Base-by-base conservation (phyloP, 2,797 vertebrate species). In the Sparus aurata region DNA sequence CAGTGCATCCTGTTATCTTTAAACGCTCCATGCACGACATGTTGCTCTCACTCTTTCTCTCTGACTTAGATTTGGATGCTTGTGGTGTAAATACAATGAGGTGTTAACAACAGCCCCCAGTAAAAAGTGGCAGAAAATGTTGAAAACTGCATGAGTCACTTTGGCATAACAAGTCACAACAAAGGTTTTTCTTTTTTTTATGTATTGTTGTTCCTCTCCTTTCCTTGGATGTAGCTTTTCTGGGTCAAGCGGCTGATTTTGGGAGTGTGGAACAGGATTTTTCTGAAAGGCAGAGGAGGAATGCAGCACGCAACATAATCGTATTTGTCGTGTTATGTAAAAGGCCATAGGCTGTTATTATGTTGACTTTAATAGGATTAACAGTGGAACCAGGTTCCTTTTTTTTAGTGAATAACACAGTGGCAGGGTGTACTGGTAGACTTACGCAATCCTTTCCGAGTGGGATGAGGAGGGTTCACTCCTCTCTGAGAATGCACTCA, bases 331-430 rank as follows among this genome's bases (percentile, higher is more conserved):
- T 63, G 76, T 92, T 93, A 85, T 75, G 75, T 90, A 88, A 90
- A 86, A 83, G 58, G 73, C 66, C 83, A 70, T 41, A 55, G 73
- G 83, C 79, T 80, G 72, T 73, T 85, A 53, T 85, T 75, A 77
- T 73, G 69, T 72, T 43, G 65, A 75, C 79, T 90, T 84, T 84
- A 89, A 90, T 83, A 83, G 88, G 92, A 92, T 93, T 94, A 86
- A 80, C 69, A 73, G 17, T 82, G 49, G 58, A 83, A 83, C 83
- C 74, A 77, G 83, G 79, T 75, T 88, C 18, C 12, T 78, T 80
- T 80, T 27, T 73, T 78, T 69, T 18, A 41, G 67, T 76, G 43
- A 82, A 76, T 81, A 80, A 70, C 57, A 67, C 73, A 63, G 78
- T 23, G 57, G 68, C 76, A 75, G 60, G 27, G 45, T 79, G 41